Evolutionary conservation across 2,113 vertebrate species (phyloP).

Genomic region (Verasper variegatus): DNA sequence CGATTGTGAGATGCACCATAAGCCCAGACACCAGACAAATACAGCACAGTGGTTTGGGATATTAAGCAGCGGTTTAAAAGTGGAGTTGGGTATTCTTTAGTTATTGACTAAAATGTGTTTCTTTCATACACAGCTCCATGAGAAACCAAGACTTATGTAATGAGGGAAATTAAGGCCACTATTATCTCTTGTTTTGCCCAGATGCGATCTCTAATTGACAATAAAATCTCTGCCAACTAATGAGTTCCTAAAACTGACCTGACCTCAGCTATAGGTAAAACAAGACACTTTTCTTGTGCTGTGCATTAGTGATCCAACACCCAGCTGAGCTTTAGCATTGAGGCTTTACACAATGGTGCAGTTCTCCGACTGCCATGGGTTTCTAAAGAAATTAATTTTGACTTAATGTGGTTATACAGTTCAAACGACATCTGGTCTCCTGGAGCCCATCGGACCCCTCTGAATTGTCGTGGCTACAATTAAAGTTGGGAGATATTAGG

Average conservation of each 20-base stretch:
- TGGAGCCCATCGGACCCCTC: not conserved
- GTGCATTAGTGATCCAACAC: not conserved
- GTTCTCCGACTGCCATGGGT: not conserved
- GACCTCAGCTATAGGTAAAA: no score
- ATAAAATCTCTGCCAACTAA: not conserved
- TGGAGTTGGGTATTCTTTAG: not conserved
- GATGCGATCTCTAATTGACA: not conserved
- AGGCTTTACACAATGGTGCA: not conserved
- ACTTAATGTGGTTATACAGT: not conserved
- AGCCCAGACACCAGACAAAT: not conserved
- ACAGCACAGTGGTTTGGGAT: not conserved
- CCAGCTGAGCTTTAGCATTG: not conserved
- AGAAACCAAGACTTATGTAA: not conserved
- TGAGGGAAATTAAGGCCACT: not conserved
- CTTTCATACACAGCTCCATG: conserved; percentile 2
- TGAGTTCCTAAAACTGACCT: no score
- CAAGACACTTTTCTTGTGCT: not conserved
- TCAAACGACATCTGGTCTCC: not conserved
- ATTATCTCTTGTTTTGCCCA: not conserved
- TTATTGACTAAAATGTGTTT: not conserved
- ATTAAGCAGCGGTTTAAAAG: not conserved
- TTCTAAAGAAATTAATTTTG: not conserved
- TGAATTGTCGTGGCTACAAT: not conserved
- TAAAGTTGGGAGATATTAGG: not conserved
- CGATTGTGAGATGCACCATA: not conserved